These are phyloP conservation scores for Cochlearius cochlearius DNA, from an alignment of 2,113 vertebrate species.

Conservation along the genomic window DNA sequence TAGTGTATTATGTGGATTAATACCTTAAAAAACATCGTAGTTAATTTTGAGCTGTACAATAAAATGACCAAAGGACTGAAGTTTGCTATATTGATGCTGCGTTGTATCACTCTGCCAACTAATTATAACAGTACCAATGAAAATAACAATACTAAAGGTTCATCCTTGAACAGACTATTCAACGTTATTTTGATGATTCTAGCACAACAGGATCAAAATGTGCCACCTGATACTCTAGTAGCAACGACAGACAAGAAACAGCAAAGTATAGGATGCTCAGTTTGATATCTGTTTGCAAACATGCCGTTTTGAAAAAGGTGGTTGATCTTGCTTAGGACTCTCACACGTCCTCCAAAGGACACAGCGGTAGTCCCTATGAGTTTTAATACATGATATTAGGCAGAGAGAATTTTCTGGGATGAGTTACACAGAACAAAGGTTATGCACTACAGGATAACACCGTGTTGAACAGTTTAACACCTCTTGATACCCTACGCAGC, in stretches of 20 bases:
- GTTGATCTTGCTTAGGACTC: not conserved
- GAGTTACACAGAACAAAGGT: not conserved
- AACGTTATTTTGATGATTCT: not conserved
- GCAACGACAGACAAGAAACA: not conserved
- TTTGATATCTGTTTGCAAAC: not conserved
- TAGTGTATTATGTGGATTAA: not conserved
- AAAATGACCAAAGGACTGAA: not conserved
- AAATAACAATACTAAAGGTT: not conserved
- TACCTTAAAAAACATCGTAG: not conserved
- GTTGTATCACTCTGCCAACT: not conserved
- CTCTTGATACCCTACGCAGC: not conserved
- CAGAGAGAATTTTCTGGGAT: not conserved
- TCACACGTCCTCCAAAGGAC: not conserved
- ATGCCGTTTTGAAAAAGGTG: not conserved
- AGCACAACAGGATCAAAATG: not conserved
- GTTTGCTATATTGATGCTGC: not conserved
- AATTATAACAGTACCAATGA: not conserved
- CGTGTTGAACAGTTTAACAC: rapidly evolving
- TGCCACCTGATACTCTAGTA: not conserved
- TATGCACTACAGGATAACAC: not conserved
- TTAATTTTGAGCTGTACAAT: not conserved
- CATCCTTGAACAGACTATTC: not conserved
- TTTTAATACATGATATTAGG: rapidly evolving
- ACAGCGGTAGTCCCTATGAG: rapidly evolving
- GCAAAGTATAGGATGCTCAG: not conserved